phyloP scores from a whole-genome alignment of 2,888 invertebrate species.

The Myathropa florea region DNA sequence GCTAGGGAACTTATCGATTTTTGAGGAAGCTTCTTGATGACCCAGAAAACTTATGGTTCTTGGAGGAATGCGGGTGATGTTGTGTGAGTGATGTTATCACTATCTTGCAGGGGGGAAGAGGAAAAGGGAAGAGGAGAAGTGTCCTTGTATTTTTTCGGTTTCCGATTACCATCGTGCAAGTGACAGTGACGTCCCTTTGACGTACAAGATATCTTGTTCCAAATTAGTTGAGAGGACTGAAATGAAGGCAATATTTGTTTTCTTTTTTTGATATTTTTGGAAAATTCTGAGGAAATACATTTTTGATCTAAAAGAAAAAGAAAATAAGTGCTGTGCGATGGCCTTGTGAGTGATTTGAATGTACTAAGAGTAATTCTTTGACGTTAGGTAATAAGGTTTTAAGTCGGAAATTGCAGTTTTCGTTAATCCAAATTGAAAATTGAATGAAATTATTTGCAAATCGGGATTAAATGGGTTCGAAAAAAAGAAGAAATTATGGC shows the following conservation, averaged over 20 bases:
- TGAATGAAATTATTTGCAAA: too few species aligned
- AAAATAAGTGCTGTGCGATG: too few species aligned
- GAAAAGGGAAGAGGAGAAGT: not conserved
- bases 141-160: not conserved
- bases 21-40: not conserved
- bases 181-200: not conserved
- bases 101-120: too few species aligned
- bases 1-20: slow-evolving; percentile 3
- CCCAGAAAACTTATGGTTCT: not conserved
- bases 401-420: too few species aligned
- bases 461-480: too few species aligned
- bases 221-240: not conserved
- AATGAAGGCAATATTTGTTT: not conserved
- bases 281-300: not conserved
- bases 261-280: not conserved
- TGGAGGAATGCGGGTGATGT: not conserved
- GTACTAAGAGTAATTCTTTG: not conserved
- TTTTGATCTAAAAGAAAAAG: too few species aligned
- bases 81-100: too few species aligned
- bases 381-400: too few species aligned
- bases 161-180: not conserved
- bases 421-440: too few species aligned
- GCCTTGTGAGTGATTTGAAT: not conserved
- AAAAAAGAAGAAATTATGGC: too few species aligned
- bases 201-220: not conserved